Conservation (phyloP, 2,888 invertebrate species). For the Acleris emargana region DNA sequence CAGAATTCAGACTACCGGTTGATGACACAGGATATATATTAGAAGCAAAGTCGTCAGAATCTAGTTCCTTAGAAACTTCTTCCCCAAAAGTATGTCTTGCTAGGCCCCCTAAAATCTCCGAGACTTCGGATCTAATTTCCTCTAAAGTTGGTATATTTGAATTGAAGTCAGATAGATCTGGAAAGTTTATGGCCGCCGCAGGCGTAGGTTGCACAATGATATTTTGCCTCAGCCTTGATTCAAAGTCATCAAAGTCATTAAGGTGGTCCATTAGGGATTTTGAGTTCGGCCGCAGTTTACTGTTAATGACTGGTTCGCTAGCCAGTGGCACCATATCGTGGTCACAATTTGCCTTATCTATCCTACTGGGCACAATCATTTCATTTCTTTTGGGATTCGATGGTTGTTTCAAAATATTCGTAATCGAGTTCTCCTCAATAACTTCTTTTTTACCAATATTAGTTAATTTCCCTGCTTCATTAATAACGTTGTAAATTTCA, state of each 20-base stretch:
- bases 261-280: slow-evolving; percentile 35
- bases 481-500: slow-evolving; percentile 24
- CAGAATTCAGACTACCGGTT: slow-evolving; percentile 47
- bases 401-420: slow-evolving; percentile 1
- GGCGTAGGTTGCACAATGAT: slow-evolving; percentile 43
- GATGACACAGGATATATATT: slow-evolving; percentile 45
- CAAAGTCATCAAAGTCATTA: slow-evolving; percentile 37
- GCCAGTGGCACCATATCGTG: slow-evolving; percentile 55
- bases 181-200: slow-evolving; percentile 39
- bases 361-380: background rate
- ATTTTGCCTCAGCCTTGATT: slow-evolving; percentile 40
- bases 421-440: background rate
- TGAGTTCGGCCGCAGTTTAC: slow-evolving; percentile 39
- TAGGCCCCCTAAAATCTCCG: slow-evolving; percentile 47
- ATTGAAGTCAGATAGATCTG: slow-evolving; percentile 42
- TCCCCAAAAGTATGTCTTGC: slow-evolving; percentile 40
- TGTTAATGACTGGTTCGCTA: slow-evolving; percentile 52
- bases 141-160: slow-evolving; percentile 49
- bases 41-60: slow-evolving; percentile 42
- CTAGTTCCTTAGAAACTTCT: slow-evolving; percentile 37
- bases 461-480: background rate
- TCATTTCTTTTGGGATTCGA: slow-evolving; percentile 20
- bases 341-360: background rate
- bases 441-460: background rate
- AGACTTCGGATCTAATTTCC: slow-evolving; percentile 47